A percentile compares a stretch with the other conserved stretches of the same genome.
Evolutionary conservation across 1,140 invertebrate genomes (phyloP).

Genomic region (Zaprionus vittiger): DNA sequence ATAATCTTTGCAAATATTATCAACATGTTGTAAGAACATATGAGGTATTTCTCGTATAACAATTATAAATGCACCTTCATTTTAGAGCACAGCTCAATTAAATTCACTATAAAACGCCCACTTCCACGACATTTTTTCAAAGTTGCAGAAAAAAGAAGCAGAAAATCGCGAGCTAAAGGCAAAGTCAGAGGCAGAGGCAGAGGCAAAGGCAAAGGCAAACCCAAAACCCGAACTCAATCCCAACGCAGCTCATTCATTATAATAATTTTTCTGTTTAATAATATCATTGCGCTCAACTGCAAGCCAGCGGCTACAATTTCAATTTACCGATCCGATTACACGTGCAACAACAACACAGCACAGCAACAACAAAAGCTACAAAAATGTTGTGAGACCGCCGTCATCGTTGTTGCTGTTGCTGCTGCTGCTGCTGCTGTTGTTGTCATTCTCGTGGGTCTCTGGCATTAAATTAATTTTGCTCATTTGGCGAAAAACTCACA

Average conservation of each 20-base stretch:
- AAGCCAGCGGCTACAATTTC: constrained; percentile 77
- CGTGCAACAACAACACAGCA: constrained; percentile 69
- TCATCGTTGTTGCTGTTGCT: constrained; percentile 42
- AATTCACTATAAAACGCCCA: constrained; percentile 10
- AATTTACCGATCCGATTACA: constrained; percentile 76
- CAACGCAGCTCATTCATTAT: constrained; percentile 73
- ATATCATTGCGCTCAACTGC: constrained; percentile 78
- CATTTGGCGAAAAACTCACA: constrained; percentile 63
- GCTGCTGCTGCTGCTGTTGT: constrained; percentile 30
- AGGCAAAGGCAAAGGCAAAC: not conserved
- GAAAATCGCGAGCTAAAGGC: not conserved
- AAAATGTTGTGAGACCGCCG: constrained; percentile 47
- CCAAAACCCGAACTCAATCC: constrained; percentile 57
- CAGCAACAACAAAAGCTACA: constrained; percentile 31
- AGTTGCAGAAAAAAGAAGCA: not conserved
- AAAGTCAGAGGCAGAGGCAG: no score
- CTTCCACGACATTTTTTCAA: constrained; percentile 1
- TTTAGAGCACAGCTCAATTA: not conserved
- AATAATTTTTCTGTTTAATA: constrained; percentile 76
- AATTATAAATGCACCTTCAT: not conserved
- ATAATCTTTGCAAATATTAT: no score
- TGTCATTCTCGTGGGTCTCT: constrained; percentile 49
- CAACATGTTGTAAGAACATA: no score
- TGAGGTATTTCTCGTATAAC: not conserved
- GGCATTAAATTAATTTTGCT: constrained; percentile 81